phyloP scores from a whole-genome alignment of 2,113 vertebrate species.

The Ameiurus melas region DNA sequence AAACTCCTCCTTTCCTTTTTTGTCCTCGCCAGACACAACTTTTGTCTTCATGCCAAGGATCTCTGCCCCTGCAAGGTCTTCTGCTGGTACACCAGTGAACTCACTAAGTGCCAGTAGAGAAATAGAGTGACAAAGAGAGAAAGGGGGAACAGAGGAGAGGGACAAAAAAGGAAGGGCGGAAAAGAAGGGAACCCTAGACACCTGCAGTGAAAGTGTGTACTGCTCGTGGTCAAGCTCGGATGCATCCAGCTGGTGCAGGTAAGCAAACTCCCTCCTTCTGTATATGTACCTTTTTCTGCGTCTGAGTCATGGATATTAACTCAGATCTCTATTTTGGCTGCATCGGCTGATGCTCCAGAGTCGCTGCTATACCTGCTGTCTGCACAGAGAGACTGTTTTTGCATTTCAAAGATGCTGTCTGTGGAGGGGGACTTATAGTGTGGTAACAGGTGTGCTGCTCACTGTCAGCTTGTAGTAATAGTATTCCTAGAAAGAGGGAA shows the following conservation, averaged over 20 bases:
- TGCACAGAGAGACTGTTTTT: conserved; percentile 50
- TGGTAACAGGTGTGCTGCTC: conserved; percentile 58
- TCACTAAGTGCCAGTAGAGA: conserved; percentile 35
- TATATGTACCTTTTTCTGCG: neutral
- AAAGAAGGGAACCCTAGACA: conserved; percentile 38
- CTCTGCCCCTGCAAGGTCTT: conserved; percentile 32
- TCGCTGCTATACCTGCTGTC: conserved; percentile 14
- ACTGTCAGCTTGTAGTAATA: conserved; percentile 24
- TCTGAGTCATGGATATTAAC: conserved; percentile 3
- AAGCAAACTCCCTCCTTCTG: conserved; percentile 33
- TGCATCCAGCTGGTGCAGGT: conserved; percentile 50
- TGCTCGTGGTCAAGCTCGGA: conserved; percentile 46
- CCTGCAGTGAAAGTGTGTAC: conserved; percentile 38
- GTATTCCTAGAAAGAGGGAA: conserved; percentile 20
- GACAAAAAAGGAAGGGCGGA: conserved; percentile 6
- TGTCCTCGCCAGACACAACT: conserved; percentile 37
- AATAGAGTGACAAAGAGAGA: neutral
- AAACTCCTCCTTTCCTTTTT: neutral
- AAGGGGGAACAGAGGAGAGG: neutral
- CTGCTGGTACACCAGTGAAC: conserved; percentile 32
- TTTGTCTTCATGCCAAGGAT: conserved; percentile 41
- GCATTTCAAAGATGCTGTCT: conserved; percentile 31
- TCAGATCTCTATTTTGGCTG: conserved; percentile 13
- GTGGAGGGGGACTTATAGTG: conserved; percentile 29
- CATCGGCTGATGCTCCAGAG: neutral